A percentile compares a stretch with the other conserved stretches of the same genome.
Conservation (phyloP, 1,140 invertebrate species). For the Ips nitidus region DNA sequence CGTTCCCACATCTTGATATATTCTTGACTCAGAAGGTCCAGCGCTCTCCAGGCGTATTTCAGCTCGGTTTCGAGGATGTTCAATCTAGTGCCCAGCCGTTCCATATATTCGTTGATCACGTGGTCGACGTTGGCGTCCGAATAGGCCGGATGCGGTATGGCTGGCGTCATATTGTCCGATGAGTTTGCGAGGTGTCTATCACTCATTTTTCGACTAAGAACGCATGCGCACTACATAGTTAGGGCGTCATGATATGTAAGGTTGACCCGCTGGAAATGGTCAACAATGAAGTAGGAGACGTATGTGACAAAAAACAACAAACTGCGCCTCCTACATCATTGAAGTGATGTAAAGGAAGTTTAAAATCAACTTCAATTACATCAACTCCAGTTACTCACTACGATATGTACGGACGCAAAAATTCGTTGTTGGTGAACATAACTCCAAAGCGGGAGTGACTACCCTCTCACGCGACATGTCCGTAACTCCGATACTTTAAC, state of each 20-base stretch:
- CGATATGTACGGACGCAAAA: slow-evolving; percentile 31
- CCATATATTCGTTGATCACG: slow-evolving; percentile 85
- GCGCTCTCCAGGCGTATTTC: slow-evolving; percentile 86
- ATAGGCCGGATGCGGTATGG: slow-evolving; percentile 39
- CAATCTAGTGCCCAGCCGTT: slow-evolving; percentile 79
- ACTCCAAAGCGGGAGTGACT: slow-evolving; percentile 6
- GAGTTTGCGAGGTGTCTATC: slow-evolving; percentile 41
- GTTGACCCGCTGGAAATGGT: slow-evolving; percentile 16
- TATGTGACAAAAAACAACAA: too few relatives aligned
- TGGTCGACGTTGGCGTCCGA: slow-evolving; percentile 61
- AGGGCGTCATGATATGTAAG: slow-evolving; percentile 39
- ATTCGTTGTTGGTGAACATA: slow-evolving; percentile 38
- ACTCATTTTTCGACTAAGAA: slow-evolving; percentile 37
- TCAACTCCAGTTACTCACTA: slow-evolving; percentile 15
- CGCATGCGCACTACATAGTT: slow-evolving; percentile 19
- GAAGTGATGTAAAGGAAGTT: too few relatives aligned
- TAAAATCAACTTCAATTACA: too few relatives aligned
- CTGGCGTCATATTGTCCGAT: slow-evolving; percentile 46
- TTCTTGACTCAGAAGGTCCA: slow-evolving; percentile 87
- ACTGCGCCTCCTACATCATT: too few relatives aligned
- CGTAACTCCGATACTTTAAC: neutral
- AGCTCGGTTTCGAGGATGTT: slow-evolving; percentile 87
- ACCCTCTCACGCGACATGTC: slow-evolving; percentile 32
- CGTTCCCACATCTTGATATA: slow-evolving; percentile 94
- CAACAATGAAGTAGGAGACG: neutral